Conservation (phyloP, 2,888 invertebrate genomes). For the Drosophila cracens region DNA sequence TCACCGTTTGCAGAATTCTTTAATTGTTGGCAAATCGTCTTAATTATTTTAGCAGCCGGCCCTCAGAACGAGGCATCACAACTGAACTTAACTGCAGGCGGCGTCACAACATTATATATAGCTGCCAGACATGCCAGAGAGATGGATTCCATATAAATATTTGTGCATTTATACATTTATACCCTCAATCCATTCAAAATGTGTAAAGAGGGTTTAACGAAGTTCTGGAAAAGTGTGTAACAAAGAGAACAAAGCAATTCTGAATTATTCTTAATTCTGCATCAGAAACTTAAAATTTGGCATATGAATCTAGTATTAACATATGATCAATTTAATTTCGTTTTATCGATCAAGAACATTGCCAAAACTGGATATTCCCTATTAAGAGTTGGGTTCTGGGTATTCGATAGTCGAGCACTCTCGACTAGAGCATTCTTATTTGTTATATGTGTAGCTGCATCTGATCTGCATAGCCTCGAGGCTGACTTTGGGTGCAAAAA, state of each 20-base stretch:
- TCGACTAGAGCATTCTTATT: background rate
- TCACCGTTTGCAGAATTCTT: conserved; percentile 75
- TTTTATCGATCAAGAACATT: background rate
- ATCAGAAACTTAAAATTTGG: background rate
- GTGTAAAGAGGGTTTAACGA: background rate
- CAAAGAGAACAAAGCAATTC: background rate
- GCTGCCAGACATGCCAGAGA: conserved; percentile 46
- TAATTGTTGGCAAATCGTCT: conserved; percentile 85
- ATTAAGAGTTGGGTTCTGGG: background rate
- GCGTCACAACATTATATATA: conserved; percentile 45
- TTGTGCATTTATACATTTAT: background rate
- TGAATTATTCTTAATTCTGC: background rate
- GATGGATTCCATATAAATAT: conserved; percentile 19
- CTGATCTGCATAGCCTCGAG: conserved; percentile 28
- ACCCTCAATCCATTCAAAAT: background rate
- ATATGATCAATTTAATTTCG: background rate
- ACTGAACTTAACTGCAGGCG: conserved; percentile 43
- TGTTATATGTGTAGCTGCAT: conserved; percentile 14
- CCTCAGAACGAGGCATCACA: conserved; percentile 46
- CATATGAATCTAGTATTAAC: background rate
- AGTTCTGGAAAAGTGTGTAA: background rate
- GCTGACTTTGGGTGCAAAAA: conserved; percentile 33
- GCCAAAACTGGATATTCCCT: background rate
- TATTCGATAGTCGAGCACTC: background rate
- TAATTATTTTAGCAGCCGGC: conserved; percentile 82